Evolutionary conservation across 2,797 vertebrate genomes (phyloP).

Genomic region (Iguana delicatissima): DNA sequence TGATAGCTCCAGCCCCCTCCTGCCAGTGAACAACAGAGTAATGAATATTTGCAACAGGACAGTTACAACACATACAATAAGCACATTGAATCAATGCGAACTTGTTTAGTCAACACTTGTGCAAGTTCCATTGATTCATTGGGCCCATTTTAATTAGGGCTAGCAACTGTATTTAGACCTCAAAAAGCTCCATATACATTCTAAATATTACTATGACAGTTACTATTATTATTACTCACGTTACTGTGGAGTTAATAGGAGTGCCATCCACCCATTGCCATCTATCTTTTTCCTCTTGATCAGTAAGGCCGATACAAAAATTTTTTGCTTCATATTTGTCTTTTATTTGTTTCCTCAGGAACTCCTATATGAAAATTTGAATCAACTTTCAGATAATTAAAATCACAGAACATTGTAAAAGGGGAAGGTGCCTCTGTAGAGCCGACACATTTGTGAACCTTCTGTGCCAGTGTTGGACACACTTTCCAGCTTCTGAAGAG

Average conservation of each 20-base stretch:
- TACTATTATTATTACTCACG: constrained; percentile 57
- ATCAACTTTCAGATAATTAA: background rate
- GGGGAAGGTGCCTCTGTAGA: accelerated
- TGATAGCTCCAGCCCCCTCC: too few species aligned
- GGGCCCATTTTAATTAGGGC: too few species aligned
- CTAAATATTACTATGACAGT: background rate
- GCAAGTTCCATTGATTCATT: too few species aligned
- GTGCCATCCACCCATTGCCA: constrained; percentile 79
- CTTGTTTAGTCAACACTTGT: too few species aligned
- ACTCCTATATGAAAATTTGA: constrained; percentile 65
- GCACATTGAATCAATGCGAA: too few species aligned
- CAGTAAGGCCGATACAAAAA: constrained; percentile 73
- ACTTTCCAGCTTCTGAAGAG: background rate
- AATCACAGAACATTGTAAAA: background rate
- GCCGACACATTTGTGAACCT: background rate
- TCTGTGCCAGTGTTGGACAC: background rate
- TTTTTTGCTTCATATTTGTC: constrained; percentile 29
- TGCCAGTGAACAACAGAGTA: too few species aligned
- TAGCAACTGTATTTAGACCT: too few species aligned
- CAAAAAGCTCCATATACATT: too few species aligned
- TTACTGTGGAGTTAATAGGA: constrained; percentile 41
- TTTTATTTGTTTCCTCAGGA: constrained; percentile 47
- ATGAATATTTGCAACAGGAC: too few species aligned
- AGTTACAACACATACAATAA: too few species aligned
- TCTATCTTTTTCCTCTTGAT: constrained; percentile 22